Evolutionary conservation across 2,888 invertebrate genomes (phyloP).

Genomic region (Alentia gelatinosa): DNA sequence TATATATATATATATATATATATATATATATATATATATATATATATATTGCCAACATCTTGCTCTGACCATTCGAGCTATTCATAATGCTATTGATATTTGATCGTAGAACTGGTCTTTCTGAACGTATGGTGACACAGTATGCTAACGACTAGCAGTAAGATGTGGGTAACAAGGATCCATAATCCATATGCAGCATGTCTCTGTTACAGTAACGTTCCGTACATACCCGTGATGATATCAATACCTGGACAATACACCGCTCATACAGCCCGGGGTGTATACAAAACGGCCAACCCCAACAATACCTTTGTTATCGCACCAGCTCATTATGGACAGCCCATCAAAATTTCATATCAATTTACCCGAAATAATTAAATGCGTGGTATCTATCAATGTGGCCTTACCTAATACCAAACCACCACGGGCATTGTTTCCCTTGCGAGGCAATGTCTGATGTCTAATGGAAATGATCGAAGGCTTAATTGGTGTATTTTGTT

Average conservation of each 20-base stretch:
- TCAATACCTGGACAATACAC: neutral
- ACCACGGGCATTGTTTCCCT: neutral
- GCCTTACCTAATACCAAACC: constrained; percentile 17
- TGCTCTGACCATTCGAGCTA: no score
- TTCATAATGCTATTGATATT: no score
- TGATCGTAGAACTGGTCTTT: no score
- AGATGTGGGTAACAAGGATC: neutral
- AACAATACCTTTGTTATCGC: neutral
- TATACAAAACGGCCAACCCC: neutral
- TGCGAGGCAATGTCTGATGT: neutral
- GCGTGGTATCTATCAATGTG: neutral
- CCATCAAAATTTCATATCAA: constrained; percentile 23
- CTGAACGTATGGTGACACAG: no score
- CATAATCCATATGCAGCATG: neutral
- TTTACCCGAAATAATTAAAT: constrained; percentile 23
- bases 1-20: no score
- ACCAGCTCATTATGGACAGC: neutral
- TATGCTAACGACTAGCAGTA: neutral
- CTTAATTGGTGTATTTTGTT: constrained; percentile 14
- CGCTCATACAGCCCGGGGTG: neutral
- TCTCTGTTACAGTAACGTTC: neutral
- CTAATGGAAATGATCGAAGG: neutral
- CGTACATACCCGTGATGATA: neutral
- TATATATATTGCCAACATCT: no score
- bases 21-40: no score